These are phyloP conservation scores for Athetis lepigone DNA, from an alignment of 2,888 invertebrate species.

Conservation along the genomic window DNA sequence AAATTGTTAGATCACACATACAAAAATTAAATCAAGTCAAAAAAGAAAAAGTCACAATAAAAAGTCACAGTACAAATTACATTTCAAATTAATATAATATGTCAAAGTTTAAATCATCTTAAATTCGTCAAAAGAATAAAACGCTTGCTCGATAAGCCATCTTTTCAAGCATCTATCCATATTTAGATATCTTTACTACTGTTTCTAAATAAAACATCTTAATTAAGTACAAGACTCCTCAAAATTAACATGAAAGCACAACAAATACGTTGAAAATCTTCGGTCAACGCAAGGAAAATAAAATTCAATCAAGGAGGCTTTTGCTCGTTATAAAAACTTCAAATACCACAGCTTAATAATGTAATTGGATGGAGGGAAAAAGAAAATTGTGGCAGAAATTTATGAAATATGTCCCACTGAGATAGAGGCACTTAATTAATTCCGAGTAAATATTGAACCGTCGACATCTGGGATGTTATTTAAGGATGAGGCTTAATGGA, in stretches of 20 bases:
- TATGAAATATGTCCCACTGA: conserved; percentile 33
- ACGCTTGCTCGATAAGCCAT: too few relatives aligned
- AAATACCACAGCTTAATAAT: conserved; percentile 56
- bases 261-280: conserved; percentile 25
- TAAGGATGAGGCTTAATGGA: conserved; percentile 2
- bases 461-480: conserved; percentile 24
- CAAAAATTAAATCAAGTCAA: too few relatives aligned
- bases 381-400: conserved; percentile 36
- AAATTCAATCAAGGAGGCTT: conserved; percentile 54
- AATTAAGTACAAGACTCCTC: background rate
- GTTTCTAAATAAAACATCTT: background rate
- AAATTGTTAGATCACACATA: too few relatives aligned
- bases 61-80: too few relatives aligned
- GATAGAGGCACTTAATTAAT: conserved; percentile 41
- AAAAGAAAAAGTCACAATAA: too few relatives aligned
- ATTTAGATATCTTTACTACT: too few relatives aligned
- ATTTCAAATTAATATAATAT: too few relatives aligned
- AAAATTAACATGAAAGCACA: conserved; percentile 3
- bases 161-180: too few relatives aligned
- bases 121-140: too few relatives aligned
- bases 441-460: conserved; percentile 26
- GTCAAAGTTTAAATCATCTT: too few relatives aligned
- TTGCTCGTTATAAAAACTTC: conserved; percentile 56
- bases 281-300: conserved; percentile 14
- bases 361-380: conserved; percentile 47